Percentiles rank a stretch among this genome's conserved stretches.
phyloP scores from a whole-genome alignment of 2,797 vertebrate species.

The Triplophysa bombifrons region DNA sequence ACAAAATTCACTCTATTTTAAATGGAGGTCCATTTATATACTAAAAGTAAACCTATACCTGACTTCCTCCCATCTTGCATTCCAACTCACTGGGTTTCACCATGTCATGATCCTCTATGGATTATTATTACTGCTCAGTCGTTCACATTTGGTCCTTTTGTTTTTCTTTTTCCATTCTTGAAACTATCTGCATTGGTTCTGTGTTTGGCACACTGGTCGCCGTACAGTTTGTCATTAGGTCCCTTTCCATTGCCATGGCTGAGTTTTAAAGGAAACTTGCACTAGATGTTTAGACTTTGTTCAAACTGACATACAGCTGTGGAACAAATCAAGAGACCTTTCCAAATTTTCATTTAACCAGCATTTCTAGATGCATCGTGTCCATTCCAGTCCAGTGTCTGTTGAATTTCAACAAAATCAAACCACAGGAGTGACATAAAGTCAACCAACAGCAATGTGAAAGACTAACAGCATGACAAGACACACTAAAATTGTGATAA shows the following conservation, averaged over 20 bases:
- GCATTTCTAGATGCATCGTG: too few species aligned
- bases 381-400: too few species aligned
- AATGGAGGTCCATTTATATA: neutral
- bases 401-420: too few species aligned
- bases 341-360: too few species aligned
- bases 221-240: slow-evolving; percentile 27
- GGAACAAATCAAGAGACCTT: too few species aligned
- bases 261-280: slow-evolving; percentile 23
- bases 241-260: slow-evolving; percentile 7
- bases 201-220: neutral
- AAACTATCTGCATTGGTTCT: neutral
- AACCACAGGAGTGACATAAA: too few species aligned
- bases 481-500: too few species aligned
- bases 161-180: slow-evolving; percentile 9
- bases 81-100: neutral
- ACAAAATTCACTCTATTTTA: neutral
- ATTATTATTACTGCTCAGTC: slow-evolving; percentile 27
- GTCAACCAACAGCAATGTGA: too few species aligned
- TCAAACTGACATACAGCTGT: too few species aligned
- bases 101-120: slow-evolving; percentile 3
- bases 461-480: too few species aligned
- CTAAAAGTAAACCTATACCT: neutral
- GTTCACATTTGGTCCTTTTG: neutral
- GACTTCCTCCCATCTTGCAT: neutral
- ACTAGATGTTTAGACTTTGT: neutral